Conservation (phyloP, 2,113 vertebrate species). For the Epinephelus fuscoguttatus region DNA sequence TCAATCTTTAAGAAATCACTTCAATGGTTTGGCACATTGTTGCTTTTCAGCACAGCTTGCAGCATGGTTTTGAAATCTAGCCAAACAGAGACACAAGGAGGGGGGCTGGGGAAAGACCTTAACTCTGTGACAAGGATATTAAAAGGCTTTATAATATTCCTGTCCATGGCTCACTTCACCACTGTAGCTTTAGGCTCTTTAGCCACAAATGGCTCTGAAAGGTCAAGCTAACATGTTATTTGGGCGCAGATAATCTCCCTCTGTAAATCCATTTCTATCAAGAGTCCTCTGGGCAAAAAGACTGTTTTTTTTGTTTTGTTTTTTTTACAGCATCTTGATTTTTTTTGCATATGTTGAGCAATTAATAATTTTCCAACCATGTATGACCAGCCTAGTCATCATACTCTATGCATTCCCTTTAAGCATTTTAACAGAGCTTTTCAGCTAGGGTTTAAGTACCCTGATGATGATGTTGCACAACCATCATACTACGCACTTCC, state of each 20-base stretch:
- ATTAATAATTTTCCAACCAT: neutral
- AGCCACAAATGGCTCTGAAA: slow-evolving; percentile 60
- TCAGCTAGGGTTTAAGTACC: slow-evolving; percentile 3
- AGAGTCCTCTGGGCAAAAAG: slow-evolving; percentile 24
- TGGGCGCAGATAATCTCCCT: slow-evolving; percentile 43
- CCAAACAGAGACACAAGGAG: slow-evolving; percentile 36
- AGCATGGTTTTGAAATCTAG: slow-evolving; percentile 37
- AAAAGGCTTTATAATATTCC: slow-evolving; percentile 58
- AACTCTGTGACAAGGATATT: slow-evolving; percentile 51
- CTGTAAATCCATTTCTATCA: slow-evolving; percentile 47
- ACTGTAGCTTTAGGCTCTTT: slow-evolving; percentile 48
- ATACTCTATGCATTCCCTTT: neutral
- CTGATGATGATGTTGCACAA: slow-evolving; percentile 47
- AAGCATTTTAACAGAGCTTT: neutral
- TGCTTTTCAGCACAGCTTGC: slow-evolving; percentile 32
- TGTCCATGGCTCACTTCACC: slow-evolving; percentile 39
- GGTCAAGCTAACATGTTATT: slow-evolving; percentile 67
- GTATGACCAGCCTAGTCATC: neutral
- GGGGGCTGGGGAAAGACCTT: slow-evolving; percentile 39
- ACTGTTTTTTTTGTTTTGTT: too few relatives aligned
- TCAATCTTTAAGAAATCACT: slow-evolving; percentile 28
- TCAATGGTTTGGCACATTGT: slow-evolving; percentile 21
- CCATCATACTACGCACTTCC: slow-evolving; percentile 28
- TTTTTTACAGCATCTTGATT: neutral
- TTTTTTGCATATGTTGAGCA: slow-evolving; percentile 14